Evolutionary conservation across 1,140 invertebrate species (phyloP).

Genomic region (Drosophila sp.): DNA sequence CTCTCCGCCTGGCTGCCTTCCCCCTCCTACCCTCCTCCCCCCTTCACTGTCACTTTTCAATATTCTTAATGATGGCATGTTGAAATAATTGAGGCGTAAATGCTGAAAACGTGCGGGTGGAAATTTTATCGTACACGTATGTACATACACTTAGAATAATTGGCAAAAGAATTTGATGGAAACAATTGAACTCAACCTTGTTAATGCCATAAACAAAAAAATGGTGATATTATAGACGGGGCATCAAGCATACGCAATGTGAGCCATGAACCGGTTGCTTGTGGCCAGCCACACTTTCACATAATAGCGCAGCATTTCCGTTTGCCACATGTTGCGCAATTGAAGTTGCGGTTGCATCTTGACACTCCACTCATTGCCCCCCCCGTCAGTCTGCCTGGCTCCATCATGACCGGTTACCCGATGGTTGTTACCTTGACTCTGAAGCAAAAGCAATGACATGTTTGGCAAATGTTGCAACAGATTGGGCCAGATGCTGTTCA

Average conservation of each 20-base stretch:
- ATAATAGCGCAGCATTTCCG: slow-evolving; percentile 66
- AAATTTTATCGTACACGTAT: neutral
- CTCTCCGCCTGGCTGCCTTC: neutral
- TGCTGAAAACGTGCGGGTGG: slow-evolving; percentile 63
- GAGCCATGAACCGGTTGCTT: slow-evolving; percentile 55
- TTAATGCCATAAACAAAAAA: slow-evolving; percentile 40
- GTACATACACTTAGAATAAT: slow-evolving; percentile 49
- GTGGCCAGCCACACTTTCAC: slow-evolving; percentile 61
- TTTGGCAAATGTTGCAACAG: neutral
- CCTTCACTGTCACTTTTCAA: neutral
- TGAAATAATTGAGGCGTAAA: slow-evolving; percentile 67
- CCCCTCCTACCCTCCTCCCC: neutral
- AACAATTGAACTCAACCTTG: slow-evolving; percentile 53
- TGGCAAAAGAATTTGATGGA: slow-evolving; percentile 59
- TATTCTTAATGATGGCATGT: slow-evolving; percentile 55
- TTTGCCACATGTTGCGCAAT: slow-evolving; percentile 61
- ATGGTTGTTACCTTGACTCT: slow-evolving; percentile 69
- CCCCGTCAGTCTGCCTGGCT: neutral
- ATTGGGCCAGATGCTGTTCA: neutral
- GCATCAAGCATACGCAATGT: slow-evolving; percentile 61
- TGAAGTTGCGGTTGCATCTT: slow-evolving; percentile 55
- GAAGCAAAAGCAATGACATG: slow-evolving; percentile 34
- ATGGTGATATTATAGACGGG: slow-evolving; percentile 28
- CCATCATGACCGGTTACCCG: slow-evolving; percentile 1
- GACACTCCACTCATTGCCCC: slow-evolving; percentile 28